A percentile compares a stretch with the other conserved stretches of the same genome.
Evolutionary conservation across 1,140 invertebrate species (phyloP).

Genomic region (Thrips palmi): DNA sequence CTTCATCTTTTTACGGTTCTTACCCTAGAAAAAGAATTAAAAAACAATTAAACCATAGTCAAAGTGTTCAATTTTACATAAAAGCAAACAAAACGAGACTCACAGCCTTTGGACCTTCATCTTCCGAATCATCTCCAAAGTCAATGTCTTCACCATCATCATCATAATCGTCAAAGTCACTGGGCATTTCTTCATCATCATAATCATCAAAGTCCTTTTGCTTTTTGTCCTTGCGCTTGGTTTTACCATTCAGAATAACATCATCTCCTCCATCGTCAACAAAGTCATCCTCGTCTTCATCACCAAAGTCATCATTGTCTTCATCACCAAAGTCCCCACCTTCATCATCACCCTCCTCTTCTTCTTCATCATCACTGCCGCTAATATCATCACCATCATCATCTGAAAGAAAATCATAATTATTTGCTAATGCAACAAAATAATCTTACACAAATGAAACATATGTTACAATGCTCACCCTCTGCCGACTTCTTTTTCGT

Average conservation of each 20-base stretch:
- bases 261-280: conserved; percentile 8
- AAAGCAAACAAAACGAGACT: no score
- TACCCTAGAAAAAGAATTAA: not conserved
- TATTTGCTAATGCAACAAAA: not conserved
- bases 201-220: conserved; percentile 5
- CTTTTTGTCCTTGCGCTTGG: not conserved
- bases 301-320: conserved; percentile 11
- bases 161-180: conserved; percentile 5
- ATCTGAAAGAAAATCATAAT: not conserved
- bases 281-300: conserved; percentile 14
- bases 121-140: conserved; percentile 2
- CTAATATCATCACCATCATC: conserved; percentile 8
- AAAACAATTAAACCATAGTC: not conserved
- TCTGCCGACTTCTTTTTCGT: conserved; percentile 20
- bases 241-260: conserved; percentile 10
- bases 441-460: conserved; percentile 1
- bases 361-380: conserved; percentile 11
- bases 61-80: not conserved
- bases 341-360: conserved; percentile 7
- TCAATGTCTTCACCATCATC: not conserved
- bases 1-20: not conserved
- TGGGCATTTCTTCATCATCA: not conserved
- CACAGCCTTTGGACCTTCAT: no score
- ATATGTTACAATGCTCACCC: no score
- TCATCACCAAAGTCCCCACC: conserved; percentile 13